phyloP scores from a whole-genome alignment of 2,797 vertebrate genomes.

The Bryconaethiops microstoma region DNA sequence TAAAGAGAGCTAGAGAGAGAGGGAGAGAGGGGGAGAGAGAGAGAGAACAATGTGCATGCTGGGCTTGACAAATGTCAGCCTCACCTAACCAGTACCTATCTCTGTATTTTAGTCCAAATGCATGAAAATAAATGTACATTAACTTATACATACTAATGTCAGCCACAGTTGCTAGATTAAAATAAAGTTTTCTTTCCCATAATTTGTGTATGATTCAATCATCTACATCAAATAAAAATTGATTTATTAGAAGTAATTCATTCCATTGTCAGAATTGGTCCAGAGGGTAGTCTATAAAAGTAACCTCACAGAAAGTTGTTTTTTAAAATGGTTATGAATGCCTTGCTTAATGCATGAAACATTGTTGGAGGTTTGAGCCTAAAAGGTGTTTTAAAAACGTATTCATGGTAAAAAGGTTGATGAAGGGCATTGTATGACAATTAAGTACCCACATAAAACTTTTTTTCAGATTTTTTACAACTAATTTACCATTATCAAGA shows the following conservation, averaged over 20 bases:
- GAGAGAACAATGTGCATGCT: constrained; percentile 34
- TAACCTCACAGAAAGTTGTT: neutral
- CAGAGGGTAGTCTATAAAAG: neutral
- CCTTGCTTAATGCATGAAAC: neutral
- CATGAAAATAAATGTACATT: neutral
- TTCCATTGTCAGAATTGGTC: neutral
- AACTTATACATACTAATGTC: neutral
- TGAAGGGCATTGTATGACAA: no score
- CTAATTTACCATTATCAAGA: neutral
- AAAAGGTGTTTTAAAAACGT: no score
- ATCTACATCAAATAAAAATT: neutral
- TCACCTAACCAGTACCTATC: constrained; percentile 36
- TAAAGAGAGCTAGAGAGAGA: constrained; percentile 14
- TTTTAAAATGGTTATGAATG: neutral
- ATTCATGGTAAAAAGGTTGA: no score
- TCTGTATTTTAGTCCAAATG: constrained; percentile 26
- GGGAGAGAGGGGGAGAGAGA: constrained; percentile 16
- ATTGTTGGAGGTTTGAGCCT: neutral
- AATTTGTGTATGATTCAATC: neutral
- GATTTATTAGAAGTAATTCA: neutral
- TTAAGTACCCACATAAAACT: no score
- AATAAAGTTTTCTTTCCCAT: neutral
- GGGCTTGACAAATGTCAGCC: constrained; percentile 27
- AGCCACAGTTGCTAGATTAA: neutral
- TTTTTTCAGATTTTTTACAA: neutral